Evolutionary conservation across 2,113 vertebrate species (phyloP).

Genomic region (Limanda limanda): DNA sequence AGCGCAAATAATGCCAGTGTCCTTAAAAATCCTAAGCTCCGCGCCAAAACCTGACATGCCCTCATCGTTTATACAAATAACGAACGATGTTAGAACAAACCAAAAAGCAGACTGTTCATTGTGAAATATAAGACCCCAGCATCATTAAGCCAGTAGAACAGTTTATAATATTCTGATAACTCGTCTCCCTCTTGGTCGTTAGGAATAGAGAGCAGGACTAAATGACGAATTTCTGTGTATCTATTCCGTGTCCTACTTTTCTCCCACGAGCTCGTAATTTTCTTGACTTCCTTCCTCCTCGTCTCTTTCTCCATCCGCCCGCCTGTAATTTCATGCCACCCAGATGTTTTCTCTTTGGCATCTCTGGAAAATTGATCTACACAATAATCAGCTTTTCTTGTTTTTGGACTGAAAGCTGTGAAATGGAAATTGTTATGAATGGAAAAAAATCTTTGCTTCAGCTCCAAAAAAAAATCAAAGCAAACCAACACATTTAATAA

Average conservation of each 20-base stretch:
- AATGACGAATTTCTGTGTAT: not conserved
- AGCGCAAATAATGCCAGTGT: not conserved
- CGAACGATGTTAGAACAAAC: not conserved
- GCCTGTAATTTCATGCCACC: constrained; percentile 15
- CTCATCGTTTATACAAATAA: not conserved
- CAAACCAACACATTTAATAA: no score
- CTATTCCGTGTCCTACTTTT: constrained; percentile 21
- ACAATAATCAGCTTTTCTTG: not conserved
- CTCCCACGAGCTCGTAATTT: constrained; percentile 27
- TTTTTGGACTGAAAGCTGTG: not conserved
- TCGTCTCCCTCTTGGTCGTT: constrained; percentile 6
- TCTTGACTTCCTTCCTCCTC: constrained; percentile 14
- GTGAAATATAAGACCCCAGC: not conserved
- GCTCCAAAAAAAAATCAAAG: no score
- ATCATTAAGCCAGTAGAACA: not conserved
- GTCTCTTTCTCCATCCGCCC: not conserved
- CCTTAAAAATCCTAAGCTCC: not conserved
- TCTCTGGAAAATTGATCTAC: not conserved
- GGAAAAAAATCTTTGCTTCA: no score
- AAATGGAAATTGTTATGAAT: not conserved
- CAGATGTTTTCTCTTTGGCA: not conserved
- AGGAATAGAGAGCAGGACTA: constrained; percentile 11
- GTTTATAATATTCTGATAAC: not conserved
- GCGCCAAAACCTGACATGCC: not conserved
- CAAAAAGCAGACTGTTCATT: no score